Evolutionary conservation across 2,797 vertebrate species (phyloP).

Genomic region (Pangasius djambal): DNA sequence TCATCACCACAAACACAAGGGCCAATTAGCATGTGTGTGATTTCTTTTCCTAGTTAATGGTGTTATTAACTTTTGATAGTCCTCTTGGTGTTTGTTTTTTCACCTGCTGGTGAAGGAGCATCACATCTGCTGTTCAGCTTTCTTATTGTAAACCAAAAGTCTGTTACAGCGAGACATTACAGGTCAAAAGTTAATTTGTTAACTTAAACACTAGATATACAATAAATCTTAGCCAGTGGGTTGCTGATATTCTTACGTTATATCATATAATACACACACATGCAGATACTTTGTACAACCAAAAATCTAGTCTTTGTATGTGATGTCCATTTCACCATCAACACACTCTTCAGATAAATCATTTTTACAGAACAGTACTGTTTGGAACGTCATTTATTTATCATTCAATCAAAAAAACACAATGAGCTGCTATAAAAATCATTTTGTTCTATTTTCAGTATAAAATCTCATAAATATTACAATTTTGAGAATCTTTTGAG

Average conservation of each 20-base stretch:
- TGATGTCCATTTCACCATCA: not conserved
- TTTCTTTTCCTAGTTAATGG: conserved; percentile 57
- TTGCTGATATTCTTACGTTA: not conserved
- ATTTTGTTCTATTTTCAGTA: not conserved
- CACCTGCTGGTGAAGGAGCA: conserved; percentile 33
- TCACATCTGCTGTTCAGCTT: conserved; percentile 43
- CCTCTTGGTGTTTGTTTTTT: conserved; percentile 51
- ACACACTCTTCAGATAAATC: not conserved
- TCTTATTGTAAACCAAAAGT: not conserved
- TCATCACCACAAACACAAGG: conserved; percentile 51
- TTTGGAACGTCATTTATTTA: not conserved
- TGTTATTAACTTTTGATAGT: conserved; percentile 57
- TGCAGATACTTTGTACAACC: not conserved
- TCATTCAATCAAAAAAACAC: not conserved
- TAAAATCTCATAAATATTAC: not conserved
- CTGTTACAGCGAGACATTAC: not conserved
- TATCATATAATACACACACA: not conserved
- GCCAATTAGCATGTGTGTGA: conserved; percentile 59
- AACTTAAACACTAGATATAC: not conserved
- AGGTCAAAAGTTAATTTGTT: not conserved
- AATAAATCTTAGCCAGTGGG: not conserved
- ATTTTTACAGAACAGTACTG: not conserved
- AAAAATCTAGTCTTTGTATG: not conserved
- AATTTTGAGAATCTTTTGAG: not conserved
- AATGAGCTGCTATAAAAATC: not conserved